Evolutionary conservation across 2,113 vertebrate species (phyloP).

Genomic region (Athene noctua): DNA sequence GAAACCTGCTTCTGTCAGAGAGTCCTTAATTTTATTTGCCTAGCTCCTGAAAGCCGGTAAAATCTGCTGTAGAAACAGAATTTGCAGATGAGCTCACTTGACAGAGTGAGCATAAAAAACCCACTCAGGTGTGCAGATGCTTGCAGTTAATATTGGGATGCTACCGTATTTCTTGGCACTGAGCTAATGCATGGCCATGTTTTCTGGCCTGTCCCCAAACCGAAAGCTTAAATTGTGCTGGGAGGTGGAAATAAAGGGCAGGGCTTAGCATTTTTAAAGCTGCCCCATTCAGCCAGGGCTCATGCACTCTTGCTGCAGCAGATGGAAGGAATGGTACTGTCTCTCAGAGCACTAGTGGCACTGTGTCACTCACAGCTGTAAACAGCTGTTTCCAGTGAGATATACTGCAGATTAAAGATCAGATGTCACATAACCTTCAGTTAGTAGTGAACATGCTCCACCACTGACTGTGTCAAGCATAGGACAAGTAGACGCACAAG

Average conservation of each 20-base stretch:
- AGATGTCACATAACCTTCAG: neutral
- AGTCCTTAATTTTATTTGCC: slow-evolving; percentile 24
- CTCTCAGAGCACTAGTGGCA: neutral
- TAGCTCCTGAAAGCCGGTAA: neutral
- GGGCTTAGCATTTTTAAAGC: neutral
- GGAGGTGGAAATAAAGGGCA: neutral
- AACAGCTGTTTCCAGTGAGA: neutral
- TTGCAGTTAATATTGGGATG: neutral
- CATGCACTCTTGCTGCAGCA: fast-evolving
- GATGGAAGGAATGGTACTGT: neutral
- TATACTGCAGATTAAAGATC: neutral
- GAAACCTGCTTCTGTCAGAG: slow-evolving; percentile 1
- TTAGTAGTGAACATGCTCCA: neutral
- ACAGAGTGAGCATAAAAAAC: neutral
- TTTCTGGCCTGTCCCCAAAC: neutral
- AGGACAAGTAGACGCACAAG: neutral
- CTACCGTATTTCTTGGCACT: neutral
- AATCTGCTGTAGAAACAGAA: slow-evolving; percentile 6
- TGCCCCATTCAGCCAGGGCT: neutral
- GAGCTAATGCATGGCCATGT: fast-evolving
- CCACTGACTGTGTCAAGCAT: neutral
- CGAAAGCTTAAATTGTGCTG: neutral
- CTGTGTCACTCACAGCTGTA: neutral
- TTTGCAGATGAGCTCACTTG: neutral
- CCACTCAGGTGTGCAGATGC: neutral